phyloP scores from a whole-genome alignment of 2,888 invertebrate genomes.

The Coenonympha arcania region DNA sequence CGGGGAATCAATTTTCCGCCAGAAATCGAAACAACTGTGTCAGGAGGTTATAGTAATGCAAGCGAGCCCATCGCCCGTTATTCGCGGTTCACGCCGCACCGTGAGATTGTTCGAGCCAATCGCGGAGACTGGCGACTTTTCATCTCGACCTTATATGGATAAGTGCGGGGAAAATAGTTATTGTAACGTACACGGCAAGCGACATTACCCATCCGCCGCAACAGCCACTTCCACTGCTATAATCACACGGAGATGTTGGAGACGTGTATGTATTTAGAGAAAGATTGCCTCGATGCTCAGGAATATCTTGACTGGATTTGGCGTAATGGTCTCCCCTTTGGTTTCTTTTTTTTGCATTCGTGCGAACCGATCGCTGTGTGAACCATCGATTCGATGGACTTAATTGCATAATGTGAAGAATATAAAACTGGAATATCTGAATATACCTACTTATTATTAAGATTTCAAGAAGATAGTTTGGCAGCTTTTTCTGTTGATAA shows the following conservation, averaged over 20 bases:
- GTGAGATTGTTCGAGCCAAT: conserved; percentile 64
- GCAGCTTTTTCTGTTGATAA: no score
- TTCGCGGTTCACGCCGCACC: conserved; percentile 53
- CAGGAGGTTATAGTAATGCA: conserved; percentile 64
- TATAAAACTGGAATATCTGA: no score
- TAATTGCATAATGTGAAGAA: no score
- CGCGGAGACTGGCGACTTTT: conserved; percentile 52
- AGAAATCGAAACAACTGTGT: conserved; percentile 56
- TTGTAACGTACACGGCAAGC: conserved; percentile 21
- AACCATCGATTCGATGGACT: no score
- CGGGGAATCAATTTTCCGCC: conserved; percentile 58
- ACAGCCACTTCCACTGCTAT: conserved; percentile 15
- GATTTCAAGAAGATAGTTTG: no score
- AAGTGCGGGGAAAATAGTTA: conserved; percentile 33
- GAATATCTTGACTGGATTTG: no score
- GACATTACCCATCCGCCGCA: conserved; percentile 15
- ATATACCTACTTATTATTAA: no score
- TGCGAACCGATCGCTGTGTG: no score
- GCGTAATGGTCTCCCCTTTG: conserved; percentile 5
- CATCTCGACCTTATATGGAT: conserved; percentile 47
- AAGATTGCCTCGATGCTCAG: conserved; percentile 2
- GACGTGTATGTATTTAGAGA: conserved; percentile 10
- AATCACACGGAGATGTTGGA: conserved; percentile 10
- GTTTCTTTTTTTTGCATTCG: neutral
- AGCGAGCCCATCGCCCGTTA: conserved; percentile 51